Evolutionary conservation across 2,113 vertebrate species (phyloP), one percentile per base, ranked within the genome.

Genomic region (Lophura nycthemera): DNA sequence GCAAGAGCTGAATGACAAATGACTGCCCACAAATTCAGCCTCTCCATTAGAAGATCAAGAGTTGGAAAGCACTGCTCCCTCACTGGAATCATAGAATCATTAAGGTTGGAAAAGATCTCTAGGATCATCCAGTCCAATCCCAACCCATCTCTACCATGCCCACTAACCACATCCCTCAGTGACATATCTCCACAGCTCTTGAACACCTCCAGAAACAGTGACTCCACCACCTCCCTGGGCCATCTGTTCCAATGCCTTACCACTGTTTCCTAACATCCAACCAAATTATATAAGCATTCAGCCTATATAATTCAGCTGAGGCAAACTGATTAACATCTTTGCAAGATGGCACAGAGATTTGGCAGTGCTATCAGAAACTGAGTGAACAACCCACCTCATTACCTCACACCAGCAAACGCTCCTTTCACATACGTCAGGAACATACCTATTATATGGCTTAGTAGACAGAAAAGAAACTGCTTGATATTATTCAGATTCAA

Each of bases 371-470:
- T 22, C 17, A 54, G 45, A 52, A 38, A 52, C 2, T 17, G 10
- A 85, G 30, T 17, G 30, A 80, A 60, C 18, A 75, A 75, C 19
- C 16, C n/a, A 38, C 9, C 18, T 20, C 20, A 27, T 38, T n/a
- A 50, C 7, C 27, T 59, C 32, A 43, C 11, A 54, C 2, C 0
- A 1, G 60, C 52, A 16, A 45, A 38, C 2, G 5, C 20, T 8
- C 40, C 9, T 73, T 64, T 21, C 0, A 0, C 36, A 27, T 1
- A 1, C 45, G 59, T 70, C 48, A 45, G 34, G 5, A 1, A 2
- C 16, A 1, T 36, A 81, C 13, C 70, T 64, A 36, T 50, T 45
- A 17, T 29, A 30, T 19, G 29, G 38, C n/a, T 59, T 30, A 52
- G 52, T 3, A 45, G n/a, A 40, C 38, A 83, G 56, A 11, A 64